These are phyloP conservation scores for Heliopora coerulea DNA, from an alignment of 92 coral and sea anemone genomes.

Conservation along the genomic window DNA sequence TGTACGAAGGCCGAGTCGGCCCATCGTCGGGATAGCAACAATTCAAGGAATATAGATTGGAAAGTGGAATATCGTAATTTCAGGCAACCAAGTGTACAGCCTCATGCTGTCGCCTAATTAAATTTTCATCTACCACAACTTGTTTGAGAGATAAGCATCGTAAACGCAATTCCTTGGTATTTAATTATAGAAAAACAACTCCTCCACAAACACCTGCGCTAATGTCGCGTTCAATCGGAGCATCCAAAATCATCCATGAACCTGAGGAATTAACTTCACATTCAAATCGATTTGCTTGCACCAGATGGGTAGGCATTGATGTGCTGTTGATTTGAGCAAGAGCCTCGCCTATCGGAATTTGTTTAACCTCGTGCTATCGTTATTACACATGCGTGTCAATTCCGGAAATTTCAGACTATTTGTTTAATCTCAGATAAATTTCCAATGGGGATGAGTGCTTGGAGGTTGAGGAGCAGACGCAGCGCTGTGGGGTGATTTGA, in stretches of 20 bases:
- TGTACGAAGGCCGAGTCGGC: too few relatives aligned
- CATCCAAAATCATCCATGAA: not conserved
- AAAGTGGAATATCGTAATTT: too few relatives aligned
- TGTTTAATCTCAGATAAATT: not conserved
- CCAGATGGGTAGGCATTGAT: too few relatives aligned
- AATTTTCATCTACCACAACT: not conserved
- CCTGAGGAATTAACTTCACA: not conserved
- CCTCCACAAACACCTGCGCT: not conserved
- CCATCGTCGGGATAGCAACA: too few relatives aligned
- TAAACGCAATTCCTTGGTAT: not conserved
- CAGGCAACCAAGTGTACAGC: not conserved
- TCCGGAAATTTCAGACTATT: slow-evolving; percentile 4
- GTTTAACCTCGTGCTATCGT: slow-evolving; percentile 28
- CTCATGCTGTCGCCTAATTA: not conserved
- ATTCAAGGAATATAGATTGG: too few relatives aligned
- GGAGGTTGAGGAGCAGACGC: too few relatives aligned
- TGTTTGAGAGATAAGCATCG: not conserved
- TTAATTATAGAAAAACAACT: not conserved
- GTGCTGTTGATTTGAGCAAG: not conserved
- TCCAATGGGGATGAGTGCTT: too few relatives aligned
- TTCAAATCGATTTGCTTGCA: not conserved
- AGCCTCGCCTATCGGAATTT: slow-evolving; percentile 11
- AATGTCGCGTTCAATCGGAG: not conserved
- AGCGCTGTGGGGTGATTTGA: too few relatives aligned
- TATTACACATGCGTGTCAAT: slow-evolving; percentile 16